Evolutionary conservation across 1,140 invertebrate genomes (phyloP), one percentile per base, ranked within the genome.

Genomic region (Drosophila watanabei): DNA sequence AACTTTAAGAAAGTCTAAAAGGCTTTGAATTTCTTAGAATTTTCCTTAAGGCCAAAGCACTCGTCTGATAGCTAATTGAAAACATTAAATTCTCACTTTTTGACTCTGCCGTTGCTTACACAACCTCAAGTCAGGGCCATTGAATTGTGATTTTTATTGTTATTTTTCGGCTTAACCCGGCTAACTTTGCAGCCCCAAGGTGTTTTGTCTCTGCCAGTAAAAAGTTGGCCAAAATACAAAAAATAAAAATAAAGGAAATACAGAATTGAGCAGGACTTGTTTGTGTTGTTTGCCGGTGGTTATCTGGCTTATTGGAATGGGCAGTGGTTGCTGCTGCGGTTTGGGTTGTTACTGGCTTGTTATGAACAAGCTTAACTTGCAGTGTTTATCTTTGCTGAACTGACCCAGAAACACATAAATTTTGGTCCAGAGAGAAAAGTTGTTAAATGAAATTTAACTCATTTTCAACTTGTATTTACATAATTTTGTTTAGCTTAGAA

Each of bases 351-450:
- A 33, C 49, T 59, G 75, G 48, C 62, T 58, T 63, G 70, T 70
- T 72, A 71, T 68, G 58, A 37, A 58, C 64, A n/a, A 54, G 60
- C 62, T 54, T 61, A 80, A 80, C 71, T 80, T 87, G 30, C 57
- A 51, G 32, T 70, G 80, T 83, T 88, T 80, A 88, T 75, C 80
- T 75, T 75, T 70, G 64, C 61, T 79, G 49, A 63, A 76, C 61
- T 85, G 69, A 87, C 76, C 84, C 68, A 59, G 56, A 79, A 85
- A 75, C 56, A 77, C 64, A 88, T 89, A 81, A 89, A 89, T 89
- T 84, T 61, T 30, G 49, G 43, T 4, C 61, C 45, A 28, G 20
- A 18, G 18, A 49, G 32, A 16, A 73, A 73, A 73, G 24, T 73
- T 73, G 28, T 58, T 24, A 41, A 71, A 43, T 49, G 35, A 72